These are phyloP conservation scores for Peromyscus eremicus DNA, from an alignment of 2,797 vertebrate species.

Conservation along the genomic window DNA sequence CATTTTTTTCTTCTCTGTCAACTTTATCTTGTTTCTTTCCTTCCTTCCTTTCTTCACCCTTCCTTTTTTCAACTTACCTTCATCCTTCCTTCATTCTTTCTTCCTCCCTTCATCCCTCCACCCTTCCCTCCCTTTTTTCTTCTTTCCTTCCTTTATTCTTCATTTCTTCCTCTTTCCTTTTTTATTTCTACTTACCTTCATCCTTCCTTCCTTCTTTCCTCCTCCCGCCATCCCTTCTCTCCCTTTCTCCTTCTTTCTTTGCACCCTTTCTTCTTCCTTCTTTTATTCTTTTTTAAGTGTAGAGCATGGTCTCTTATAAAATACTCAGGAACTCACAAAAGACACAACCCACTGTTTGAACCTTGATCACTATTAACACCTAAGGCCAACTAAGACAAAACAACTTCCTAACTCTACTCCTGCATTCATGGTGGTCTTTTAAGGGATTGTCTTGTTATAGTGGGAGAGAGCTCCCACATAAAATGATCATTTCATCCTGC, in stretches of 20 bases:
- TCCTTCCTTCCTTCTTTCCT: background rate
- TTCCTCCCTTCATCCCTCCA: background rate
- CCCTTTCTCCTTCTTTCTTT: no score
- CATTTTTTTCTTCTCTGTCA: no score
- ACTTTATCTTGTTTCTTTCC: background rate
- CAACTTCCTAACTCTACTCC: background rate
- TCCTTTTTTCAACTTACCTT: background rate
- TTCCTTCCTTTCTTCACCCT: background rate
- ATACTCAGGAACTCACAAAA: no score
- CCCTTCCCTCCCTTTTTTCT: no score
- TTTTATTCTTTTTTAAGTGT: no score
- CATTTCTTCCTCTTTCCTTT: background rate
- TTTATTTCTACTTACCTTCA: background rate
- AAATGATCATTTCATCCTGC: background rate
- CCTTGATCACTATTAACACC: background rate
- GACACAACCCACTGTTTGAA: background rate
- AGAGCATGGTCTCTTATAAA: no score
- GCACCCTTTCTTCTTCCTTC: no score
- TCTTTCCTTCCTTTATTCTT: no score
- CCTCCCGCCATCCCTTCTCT: no score
- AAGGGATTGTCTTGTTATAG: background rate
- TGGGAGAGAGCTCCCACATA: background rate
- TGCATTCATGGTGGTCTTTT: background rate
- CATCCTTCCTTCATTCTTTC: background rate
- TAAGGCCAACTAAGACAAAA: background rate